These are phyloP conservation scores for Rhizoglyphus robini DNA, from an alignment of 1,140 invertebrate species.

Conservation along the genomic window DNA sequence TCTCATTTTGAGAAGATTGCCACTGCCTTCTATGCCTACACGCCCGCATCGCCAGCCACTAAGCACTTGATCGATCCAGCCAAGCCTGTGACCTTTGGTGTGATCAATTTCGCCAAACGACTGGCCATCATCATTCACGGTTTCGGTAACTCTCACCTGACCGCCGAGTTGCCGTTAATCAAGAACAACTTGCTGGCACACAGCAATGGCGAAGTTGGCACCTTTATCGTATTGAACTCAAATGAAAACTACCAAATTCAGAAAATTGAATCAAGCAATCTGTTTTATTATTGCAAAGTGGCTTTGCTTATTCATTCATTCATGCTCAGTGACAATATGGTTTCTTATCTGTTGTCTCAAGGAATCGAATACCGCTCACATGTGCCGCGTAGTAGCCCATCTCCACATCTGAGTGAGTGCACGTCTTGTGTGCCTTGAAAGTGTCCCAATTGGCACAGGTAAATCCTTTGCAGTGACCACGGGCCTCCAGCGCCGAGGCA, in stretches of 20 bases:
- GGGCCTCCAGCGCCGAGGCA: neutral
- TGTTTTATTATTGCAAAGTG: no score
- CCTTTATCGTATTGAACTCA: slow-evolving; percentile 37
- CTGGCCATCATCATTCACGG: slow-evolving; percentile 30
- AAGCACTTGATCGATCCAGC: slow-evolving; percentile 24
- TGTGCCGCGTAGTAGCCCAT: neutral
- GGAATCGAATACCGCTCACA: neutral
- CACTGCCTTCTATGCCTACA: slow-evolving; percentile 30
- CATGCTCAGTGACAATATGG: neutral
- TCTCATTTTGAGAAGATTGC: slow-evolving; percentile 27
- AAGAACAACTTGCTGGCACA: slow-evolving; percentile 12
- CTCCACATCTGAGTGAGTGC: neutral
- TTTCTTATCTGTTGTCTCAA: neutral
- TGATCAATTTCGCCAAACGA: neutral
- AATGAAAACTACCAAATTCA: no score
- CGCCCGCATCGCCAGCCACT: slow-evolving; percentile 19
- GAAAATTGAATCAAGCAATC: no score
- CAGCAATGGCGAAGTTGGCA: neutral
- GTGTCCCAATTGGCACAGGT: neutral
- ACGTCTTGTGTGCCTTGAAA: neutral
- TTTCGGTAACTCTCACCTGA: slow-evolving; percentile 29
- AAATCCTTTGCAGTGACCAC: neutral
- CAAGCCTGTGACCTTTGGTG: neutral
- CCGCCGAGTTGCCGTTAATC: slow-evolving; percentile 24
- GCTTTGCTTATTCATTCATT: no score